Evolutionary conservation across 1,140 invertebrate species (phyloP).

Genomic region (Drosophila aff.): DNA sequence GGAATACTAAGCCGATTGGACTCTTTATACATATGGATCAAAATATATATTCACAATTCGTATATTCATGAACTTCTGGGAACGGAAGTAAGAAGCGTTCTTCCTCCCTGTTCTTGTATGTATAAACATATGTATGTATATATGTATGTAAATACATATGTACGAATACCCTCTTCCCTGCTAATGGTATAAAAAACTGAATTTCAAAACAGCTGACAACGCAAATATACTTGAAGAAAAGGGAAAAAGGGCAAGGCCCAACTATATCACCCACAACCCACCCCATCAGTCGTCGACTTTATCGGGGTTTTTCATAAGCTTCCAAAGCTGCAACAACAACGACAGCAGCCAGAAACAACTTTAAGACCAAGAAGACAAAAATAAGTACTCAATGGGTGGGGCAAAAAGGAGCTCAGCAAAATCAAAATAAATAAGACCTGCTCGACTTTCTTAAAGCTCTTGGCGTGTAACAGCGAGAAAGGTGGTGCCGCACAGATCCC

Average conservation of each 20-base stretch:
- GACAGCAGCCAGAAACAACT: slow-evolving; percentile 45
- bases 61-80: neutral
- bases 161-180: neutral
- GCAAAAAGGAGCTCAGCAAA: slow-evolving; percentile 43
- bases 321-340: slow-evolving; percentile 48
- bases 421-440: slow-evolving; percentile 77
- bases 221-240: slow-evolving; percentile 13
- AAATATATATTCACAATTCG: too few relatives aligned
- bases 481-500: slow-evolving; percentile 27
- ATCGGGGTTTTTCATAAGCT: slow-evolving; percentile 17
- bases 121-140: neutral
- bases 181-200: slow-evolving; percentile 1
- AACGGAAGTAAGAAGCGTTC: neutral
- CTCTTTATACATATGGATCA: neutral
- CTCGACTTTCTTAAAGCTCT: slow-evolving; percentile 75
- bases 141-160: too few relatives aligned
- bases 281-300: slow-evolving; percentile 13
- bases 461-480: slow-evolving; percentile 41
- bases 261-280: neutral
- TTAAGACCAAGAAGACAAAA: slow-evolving; percentile 49
- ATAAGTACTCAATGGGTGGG: slow-evolving; percentile 35
- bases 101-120: neutral
- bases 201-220: slow-evolving; percentile 7
- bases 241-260: neutral
- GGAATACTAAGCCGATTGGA: neutral